phyloP scores from a whole-genome alignment of 2,888 invertebrate species.

The Mesochorus sp. region DNA sequence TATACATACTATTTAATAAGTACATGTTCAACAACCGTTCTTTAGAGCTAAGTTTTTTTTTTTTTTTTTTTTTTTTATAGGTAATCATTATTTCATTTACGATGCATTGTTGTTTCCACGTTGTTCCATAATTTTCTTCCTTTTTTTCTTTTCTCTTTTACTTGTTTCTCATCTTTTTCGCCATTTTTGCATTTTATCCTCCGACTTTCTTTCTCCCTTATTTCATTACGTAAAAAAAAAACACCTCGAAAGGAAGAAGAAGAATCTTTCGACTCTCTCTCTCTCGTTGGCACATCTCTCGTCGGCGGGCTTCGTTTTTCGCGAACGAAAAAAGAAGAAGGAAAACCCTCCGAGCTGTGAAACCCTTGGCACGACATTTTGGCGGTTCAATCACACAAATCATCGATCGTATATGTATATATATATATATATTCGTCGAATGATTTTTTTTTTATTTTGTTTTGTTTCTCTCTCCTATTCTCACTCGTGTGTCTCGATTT shows the following conservation, averaged over 20 bases:
- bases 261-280: slow-evolving; percentile 44
- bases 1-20: slow-evolving; percentile 80
- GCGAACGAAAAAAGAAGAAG: no score
- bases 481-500: slow-evolving; percentile 28
- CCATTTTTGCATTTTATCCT: not conserved
- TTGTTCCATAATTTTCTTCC: not conserved
- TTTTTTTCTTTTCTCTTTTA: not conserved
- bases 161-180: not conserved
- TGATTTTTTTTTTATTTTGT: slow-evolving; percentile 19
- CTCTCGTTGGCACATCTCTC: slow-evolving; percentile 19
- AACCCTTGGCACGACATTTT: slow-evolving; percentile 13
- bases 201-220: not conserved
- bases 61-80: no score
- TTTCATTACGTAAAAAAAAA: not conserved
- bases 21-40: slow-evolving; percentile 80
- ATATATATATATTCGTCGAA: not conserved
- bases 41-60: slow-evolving; percentile 79
- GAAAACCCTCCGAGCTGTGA: not conserved
- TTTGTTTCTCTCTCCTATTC: slow-evolving; percentile 22
- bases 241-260: slow-evolving; percentile 2
- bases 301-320: no score
- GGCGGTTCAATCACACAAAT: not conserved
- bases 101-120: slow-evolving; percentile 65
- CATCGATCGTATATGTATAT: no score
- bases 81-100: slow-evolving; percentile 66